Evolutionary conservation across 2,797 vertebrate species (phyloP).

Genomic region (Aotus griseimembra): DNA sequence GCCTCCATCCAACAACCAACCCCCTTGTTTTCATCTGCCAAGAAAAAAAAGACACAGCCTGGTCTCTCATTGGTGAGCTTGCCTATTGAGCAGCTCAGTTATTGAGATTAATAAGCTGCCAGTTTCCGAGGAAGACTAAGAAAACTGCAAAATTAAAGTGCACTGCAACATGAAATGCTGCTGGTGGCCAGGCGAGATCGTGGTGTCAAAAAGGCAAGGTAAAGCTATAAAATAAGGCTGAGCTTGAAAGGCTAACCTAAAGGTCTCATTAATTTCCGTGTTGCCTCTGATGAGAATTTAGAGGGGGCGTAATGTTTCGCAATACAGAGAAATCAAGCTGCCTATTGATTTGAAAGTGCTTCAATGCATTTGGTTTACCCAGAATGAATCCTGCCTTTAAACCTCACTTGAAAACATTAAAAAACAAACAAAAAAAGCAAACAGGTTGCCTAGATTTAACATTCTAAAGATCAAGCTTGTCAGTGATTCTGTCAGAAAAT

Average conservation of each 20-base stretch:
- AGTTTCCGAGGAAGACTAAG: slow-evolving; percentile 80
- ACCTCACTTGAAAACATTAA: slow-evolving; percentile 21
- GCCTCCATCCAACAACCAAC: background rate
- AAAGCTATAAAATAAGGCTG: slow-evolving; percentile 78
- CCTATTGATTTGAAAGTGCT: slow-evolving; percentile 77
- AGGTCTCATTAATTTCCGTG: slow-evolving; percentile 67
- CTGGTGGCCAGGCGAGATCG: slow-evolving; percentile 67
- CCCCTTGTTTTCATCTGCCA: slow-evolving; percentile 24
- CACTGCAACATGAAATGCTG: slow-evolving; percentile 77
- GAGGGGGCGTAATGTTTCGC: slow-evolving; percentile 64
- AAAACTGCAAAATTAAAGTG: slow-evolving; percentile 83
- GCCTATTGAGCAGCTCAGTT: slow-evolving; percentile 76
- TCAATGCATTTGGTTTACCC: slow-evolving; percentile 47
- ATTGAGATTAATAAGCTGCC: slow-evolving; percentile 83
- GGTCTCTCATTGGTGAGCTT: slow-evolving; percentile 61
- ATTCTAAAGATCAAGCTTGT: slow-evolving; percentile 78
- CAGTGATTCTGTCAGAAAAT: slow-evolving; percentile 80
- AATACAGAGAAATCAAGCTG: slow-evolving; percentile 67
- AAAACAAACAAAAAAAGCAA: background rate
- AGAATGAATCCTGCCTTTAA: slow-evolving; percentile 67
- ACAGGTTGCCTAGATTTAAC: slow-evolving; percentile 74
- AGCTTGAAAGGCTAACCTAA: slow-evolving; percentile 77
- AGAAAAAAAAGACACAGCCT: background rate
- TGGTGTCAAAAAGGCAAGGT: slow-evolving; percentile 71
- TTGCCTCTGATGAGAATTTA: slow-evolving; percentile 68